Base-by-base conservation (phyloP, 2,888 invertebrate species). In the Chrysolina haemoptera region DNA sequence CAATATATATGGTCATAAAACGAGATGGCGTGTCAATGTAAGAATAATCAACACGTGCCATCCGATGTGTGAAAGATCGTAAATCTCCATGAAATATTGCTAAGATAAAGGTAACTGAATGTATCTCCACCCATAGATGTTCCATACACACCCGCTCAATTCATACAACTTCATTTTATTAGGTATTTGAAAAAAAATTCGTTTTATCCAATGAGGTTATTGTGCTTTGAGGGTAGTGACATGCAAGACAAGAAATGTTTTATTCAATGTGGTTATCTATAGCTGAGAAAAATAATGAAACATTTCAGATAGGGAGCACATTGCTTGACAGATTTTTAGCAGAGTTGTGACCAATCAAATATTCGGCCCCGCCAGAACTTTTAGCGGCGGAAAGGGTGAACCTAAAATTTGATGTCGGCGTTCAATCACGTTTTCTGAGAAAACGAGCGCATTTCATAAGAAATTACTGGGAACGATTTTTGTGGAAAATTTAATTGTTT, bases 21-120 rank as follows among this genome's bases (percentile, higher is more conserved):
- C 71, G 64, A 66, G 77, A 79, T 82, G 69, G 82, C 82, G 82
- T 82, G 82, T 80, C 80, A 79, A 82, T 80, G 80, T 79, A 77
- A 74, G 78, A 79, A 81, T 81, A 81, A 81, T 80, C 78, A 80
- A 76, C 69, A 73, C 69, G 64, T 73, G 59, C 66, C 48, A 55
- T 68, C 41, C 16, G 55, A 65, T 46, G 69, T 62, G 48, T 68
- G 59, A 65, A 64, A 59, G 65, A 50, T 69, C 69, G 69, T 73
- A 73, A 73, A 73, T 73, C 69, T 65, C 68, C 43, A 63, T 65
- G 65, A 73, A 69, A 69, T 73, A 73, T 48, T 16, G 55, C 40
- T 18, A 40, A 67, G 48, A 55, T 67, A 53, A 67, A 50, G 20
- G 67, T 53, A n/a, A 59, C 59, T 50, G 35, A 14, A 66, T 11